A percentile compares a stretch with the other conserved stretches of the same genome.
These are phyloP conservation scores for Doris montereyensis DNA, from an alignment of 2,888 invertebrate species.

Conservation along the genomic window DNA sequence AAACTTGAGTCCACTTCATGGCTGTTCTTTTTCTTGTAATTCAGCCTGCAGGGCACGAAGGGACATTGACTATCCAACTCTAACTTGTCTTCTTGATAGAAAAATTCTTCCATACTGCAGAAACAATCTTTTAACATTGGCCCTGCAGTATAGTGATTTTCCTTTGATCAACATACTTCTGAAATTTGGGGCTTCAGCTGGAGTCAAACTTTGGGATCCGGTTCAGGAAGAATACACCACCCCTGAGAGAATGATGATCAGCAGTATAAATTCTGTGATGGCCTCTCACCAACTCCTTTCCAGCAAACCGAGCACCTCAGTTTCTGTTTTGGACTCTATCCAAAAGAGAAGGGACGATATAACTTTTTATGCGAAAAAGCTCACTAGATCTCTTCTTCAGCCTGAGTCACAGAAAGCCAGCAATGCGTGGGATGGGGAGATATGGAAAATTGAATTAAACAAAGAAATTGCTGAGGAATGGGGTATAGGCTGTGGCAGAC, in stretches of 20 bases:
- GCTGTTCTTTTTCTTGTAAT: too few species aligned
- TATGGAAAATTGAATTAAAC: slow-evolving; percentile 12
- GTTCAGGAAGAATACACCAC: not conserved
- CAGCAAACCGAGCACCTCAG: not conserved
- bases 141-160: not conserved
- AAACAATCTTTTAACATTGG: not conserved
- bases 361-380: too few species aligned
- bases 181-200: slow-evolving; percentile 2
- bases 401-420: not conserved
- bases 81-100: not conserved
- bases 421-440: slow-evolving; percentile 2
- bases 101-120: not conserved
- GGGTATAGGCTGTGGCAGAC: slow-evolving; percentile 3
- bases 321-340: not conserved
- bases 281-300: not conserved
- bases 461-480: slow-evolving; percentile 22
- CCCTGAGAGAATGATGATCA: slow-evolving; percentile 6
- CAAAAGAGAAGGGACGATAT: too few species aligned
- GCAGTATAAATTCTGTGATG: not conserved
- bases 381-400: slow-evolving; percentile 5
- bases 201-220: not conserved
- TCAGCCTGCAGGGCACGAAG: too few species aligned
- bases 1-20: slow-evolving; percentile 15
- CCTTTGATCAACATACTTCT: not conserved
- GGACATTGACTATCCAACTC: too few species aligned